Evolutionary conservation across 2,888 invertebrate genomes (phyloP).

Genomic region (Hydropsyche betteni): DNA sequence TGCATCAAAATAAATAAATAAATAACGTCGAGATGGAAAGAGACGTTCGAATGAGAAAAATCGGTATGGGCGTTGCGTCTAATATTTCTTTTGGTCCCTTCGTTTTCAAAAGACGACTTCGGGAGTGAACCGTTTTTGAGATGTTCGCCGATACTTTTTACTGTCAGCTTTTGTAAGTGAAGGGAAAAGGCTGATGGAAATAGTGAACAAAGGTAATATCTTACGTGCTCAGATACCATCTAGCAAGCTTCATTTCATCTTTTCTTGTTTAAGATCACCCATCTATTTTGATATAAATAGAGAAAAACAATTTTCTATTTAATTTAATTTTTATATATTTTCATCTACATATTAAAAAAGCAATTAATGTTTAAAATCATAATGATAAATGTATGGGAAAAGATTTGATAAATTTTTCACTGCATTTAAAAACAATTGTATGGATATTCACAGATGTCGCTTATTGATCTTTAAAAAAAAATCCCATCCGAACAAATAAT

Average conservation of each 20-base stretch:
- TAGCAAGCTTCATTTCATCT: slow-evolving; percentile 25
- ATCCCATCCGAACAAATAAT: too few relatives aligned
- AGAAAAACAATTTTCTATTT: too few relatives aligned
- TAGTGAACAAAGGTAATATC: slow-evolving; percentile 24
- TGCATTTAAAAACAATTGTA: too few relatives aligned
- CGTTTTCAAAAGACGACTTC: background rate
- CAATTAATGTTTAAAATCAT: too few relatives aligned
- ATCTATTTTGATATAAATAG: background rate
- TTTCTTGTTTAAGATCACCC: slow-evolving; percentile 18
- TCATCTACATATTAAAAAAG: too few relatives aligned
- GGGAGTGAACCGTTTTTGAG: background rate
- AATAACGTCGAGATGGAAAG: too few relatives aligned
- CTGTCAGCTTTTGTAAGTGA: slow-evolving; percentile 24
- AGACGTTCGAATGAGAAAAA: slow-evolving; percentile 2
- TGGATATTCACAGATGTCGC: too few relatives aligned
- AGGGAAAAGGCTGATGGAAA: slow-evolving; percentile 21
- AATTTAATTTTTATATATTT: too few relatives aligned
- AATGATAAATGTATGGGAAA: too few relatives aligned
- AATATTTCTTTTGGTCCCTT: slow-evolving; percentile 6
- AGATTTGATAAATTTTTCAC: too few relatives aligned
- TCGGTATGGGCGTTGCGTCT: background rate
- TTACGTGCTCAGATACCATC: slow-evolving; percentile 23
- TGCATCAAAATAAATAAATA: too few relatives aligned
- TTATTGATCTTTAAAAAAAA: too few relatives aligned
- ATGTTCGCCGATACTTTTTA: slow-evolving; percentile 15